Base-by-base conservation (phyloP, 2,888 invertebrate genomes). In the Diaphora mendica region DNA sequence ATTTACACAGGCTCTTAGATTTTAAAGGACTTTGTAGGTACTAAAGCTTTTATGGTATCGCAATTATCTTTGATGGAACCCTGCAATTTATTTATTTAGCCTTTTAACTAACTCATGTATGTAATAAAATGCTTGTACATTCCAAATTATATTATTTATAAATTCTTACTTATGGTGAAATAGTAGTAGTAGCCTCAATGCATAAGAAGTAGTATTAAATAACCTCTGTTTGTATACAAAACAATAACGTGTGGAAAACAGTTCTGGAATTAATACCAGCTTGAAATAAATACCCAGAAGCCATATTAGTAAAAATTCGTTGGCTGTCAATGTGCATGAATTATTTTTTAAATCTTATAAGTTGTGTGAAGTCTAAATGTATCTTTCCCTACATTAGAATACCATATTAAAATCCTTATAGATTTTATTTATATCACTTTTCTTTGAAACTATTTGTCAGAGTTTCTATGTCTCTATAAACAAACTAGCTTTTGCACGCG, bases 221-320 rank as follows among this genome's bases (percentile, higher is more conserved):
- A 59, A 26, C 15, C 26, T 26, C 3, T 26, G 59, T 59, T 59
- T 26, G 15, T 59, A 59, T 15, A 59, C 59, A 26, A 64, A 35
- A 51, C 23, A 23, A 7, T 2, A 8, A 68, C 64, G 13, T 68
- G n/a, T 68, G 55, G 65, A 73, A 73, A 30, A 44, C 23, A 65
- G 66, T 71, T n/a, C 74, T 66, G 33, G 20, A 35, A 68, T 77
- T 74, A 70, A 77, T 72, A 44, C 67, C 65, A 66, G 33, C 20
- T 35, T 20, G 30, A 11, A 68, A 68, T 75, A 62, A n/a, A 65
- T 72, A 66, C 64, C n/a, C 65, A 51, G 82, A 82, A 80, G 77
- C 80, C 82, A 13, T 79, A 70, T 64, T 62, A 26, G 62, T 62
- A 70, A 70, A 71, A 76, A 68, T n/a, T 68, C 62, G 66, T 70